Base-by-base conservation (phyloP, 2,888 invertebrate species). In the Hypsopygia costalis region DNA sequence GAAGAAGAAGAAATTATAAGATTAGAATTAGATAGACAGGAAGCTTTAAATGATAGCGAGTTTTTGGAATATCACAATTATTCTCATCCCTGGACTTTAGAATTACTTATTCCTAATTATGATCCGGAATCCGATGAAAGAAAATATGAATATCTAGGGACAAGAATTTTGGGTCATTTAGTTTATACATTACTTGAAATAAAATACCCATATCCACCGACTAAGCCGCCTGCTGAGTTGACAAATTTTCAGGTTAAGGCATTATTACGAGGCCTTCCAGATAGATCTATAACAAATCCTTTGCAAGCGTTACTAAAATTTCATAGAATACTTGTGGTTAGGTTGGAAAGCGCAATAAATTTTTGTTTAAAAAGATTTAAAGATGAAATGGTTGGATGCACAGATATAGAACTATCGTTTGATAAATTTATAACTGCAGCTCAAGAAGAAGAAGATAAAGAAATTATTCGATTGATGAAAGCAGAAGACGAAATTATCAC, bases 51-150 rank as follows among this genome's bases (percentile, higher is more conserved):
- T 64, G 81, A 90, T 33, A 67, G 67, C 27, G 91, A 92, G 52
- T 90, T 93, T 49, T 63, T 80, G 16, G 89, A 90, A 49, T 93
- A 93, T 65, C 78, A 89, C 36, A 68, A 86, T 43, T 83, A 87
- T 43, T 65, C 69, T 7, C 72, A 85, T 46, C 90, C 91, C 0
- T 93, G 92, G 92, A 66, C 62, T 35, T 62, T 90, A 38, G 75
- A 89, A 39, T 65, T 76, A 32, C 70, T 90, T 28, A 58, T 85
- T 38, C 81, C 82, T 3, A 79, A 86, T 47, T 78, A 76, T 51
- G 74, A 83, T 32, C 60, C 76, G 0, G 78, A 86, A 40, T 76
- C 75, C 7, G 81, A 83, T 45, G 86, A 90, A 47, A 70, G 73
- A 46, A 82, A 77, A 55, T 72, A 72, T 51, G 82, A 89, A 62